Evolutionary conservation across 2,797 vertebrate genomes (phyloP), one percentile per base, ranked within the genome.

Genomic region (Fundulus diaphanus): DNA sequence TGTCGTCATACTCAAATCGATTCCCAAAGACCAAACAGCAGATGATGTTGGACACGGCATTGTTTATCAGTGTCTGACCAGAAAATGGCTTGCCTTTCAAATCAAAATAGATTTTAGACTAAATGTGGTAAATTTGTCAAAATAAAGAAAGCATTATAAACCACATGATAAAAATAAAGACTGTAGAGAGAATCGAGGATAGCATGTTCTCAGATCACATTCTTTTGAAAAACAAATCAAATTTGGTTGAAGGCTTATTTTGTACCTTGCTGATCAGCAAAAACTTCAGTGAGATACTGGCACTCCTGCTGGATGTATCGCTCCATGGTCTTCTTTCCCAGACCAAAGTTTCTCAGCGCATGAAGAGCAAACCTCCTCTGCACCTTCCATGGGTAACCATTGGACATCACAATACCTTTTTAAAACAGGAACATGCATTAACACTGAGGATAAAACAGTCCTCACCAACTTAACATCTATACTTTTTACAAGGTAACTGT

Each of bases 291-390:
- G 42, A 95, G 88, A 51, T 86, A 92, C 1, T 73, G 79, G 56
- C 89, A 81, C 86, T 95, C 92, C 5, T 82, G 81, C 67, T 93
- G 89, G 78, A 95, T 90, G 7, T 54, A 90, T 0, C 80, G 80
- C 73, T 95, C 93, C 24, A 93, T 37, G 1, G 48, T 85, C 63
- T 77, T 88, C 72, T 86, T 93, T 6, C 93, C 95, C 68, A 95
- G 0, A 13, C 93, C 90, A 67, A 95, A 94, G 77, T 93, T 93
- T 54, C 87, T 88, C 3, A 95, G 89, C 0, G 90, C 92, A 8
- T 88, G 88, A 35, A 95, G 86, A 7, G 93, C 87, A 84, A 96
- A 96, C 73, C 87, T 90, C 35, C 90, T 91, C 74, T 94, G 92
- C 0, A 89, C 84, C 48, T 73, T 89, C 95, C 94, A 94, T 0